Evolutionary conservation across 2,888 invertebrate species (phyloP).

Genomic region (Drosophila lutescens): DNA sequence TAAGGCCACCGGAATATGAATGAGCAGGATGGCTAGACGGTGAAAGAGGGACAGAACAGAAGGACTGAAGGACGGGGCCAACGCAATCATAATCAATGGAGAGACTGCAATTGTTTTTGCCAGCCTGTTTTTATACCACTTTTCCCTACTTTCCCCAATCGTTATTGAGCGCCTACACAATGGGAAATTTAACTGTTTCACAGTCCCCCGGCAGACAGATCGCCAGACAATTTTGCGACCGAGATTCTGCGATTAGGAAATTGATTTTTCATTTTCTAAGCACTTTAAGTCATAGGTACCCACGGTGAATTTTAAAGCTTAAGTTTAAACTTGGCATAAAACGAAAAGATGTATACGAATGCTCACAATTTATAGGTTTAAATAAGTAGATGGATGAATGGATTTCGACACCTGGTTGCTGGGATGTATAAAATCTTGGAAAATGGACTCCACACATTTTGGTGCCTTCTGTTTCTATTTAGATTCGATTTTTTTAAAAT

Average conservation of each 20-base stretch:
- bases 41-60: conserved; percentile 10
- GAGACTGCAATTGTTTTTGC: conserved; percentile 39
- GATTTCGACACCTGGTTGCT: no score
- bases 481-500: no score
- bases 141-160: conserved; percentile 11
- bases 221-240: conserved; percentile 7
- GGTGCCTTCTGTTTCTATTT: no score
- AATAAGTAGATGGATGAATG: no score
- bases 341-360: no score
- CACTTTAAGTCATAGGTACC: background rate
- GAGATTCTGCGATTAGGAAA: conserved; percentile 23
- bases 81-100: conserved; percentile 40
- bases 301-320: background rate
- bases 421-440: no score
- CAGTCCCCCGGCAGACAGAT: conserved; percentile 4
- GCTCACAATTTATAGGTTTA: no score
- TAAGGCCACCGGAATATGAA: conserved; percentile 37
- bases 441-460: no score
- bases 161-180: conserved; percentile 19
- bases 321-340: no score
- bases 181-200: conserved; percentile 13
- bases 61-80: background rate
- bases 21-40: conserved; percentile 26
- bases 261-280: conserved; percentile 22
- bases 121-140: conserved; percentile 15